Evolutionary conservation across 2,113 vertebrate genomes (phyloP).

Genomic region (Anhinga rufa): DNA sequence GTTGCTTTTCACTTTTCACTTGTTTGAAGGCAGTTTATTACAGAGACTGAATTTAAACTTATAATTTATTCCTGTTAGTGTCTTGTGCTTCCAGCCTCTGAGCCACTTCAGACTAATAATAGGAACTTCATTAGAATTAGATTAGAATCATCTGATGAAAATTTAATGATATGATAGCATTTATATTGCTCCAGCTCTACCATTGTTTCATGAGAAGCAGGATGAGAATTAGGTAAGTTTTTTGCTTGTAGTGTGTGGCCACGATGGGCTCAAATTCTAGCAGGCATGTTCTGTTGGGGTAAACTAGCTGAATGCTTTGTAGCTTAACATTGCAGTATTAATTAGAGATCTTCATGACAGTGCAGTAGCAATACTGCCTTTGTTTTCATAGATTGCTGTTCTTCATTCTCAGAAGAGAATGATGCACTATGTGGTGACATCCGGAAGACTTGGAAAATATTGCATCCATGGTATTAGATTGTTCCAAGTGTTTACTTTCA

Average conservation of each 20-base stretch:
- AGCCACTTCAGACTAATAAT: neutral
- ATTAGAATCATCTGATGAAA: slow-evolving; percentile 4
- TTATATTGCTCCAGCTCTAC: neutral
- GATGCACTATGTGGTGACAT: slow-evolving; percentile 4
- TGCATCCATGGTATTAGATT: neutral
- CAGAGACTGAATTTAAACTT: neutral
- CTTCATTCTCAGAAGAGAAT: neutral
- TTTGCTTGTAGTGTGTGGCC: neutral
- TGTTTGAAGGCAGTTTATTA: neutral
- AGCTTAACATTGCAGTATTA: neutral
- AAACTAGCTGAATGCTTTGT: neutral
- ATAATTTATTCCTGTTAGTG: neutral
- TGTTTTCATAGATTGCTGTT: slow-evolving; percentile 7
- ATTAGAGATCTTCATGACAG: neutral
- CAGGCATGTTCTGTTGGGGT: neutral
- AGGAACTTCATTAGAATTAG: neutral
- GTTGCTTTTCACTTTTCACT: neutral
- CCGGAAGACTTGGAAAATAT: neutral
- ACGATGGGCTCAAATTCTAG: neutral
- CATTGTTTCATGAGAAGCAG: neutral
- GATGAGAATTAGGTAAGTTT: neutral
- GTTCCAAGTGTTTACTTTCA: slow-evolving; percentile 42
- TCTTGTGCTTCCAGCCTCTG: neutral
- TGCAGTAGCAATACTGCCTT: neutral
- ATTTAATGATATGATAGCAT: neutral